Base-by-base conservation (phyloP, 2,888 invertebrate species). In the Lasioglossum villosulum region DNA sequence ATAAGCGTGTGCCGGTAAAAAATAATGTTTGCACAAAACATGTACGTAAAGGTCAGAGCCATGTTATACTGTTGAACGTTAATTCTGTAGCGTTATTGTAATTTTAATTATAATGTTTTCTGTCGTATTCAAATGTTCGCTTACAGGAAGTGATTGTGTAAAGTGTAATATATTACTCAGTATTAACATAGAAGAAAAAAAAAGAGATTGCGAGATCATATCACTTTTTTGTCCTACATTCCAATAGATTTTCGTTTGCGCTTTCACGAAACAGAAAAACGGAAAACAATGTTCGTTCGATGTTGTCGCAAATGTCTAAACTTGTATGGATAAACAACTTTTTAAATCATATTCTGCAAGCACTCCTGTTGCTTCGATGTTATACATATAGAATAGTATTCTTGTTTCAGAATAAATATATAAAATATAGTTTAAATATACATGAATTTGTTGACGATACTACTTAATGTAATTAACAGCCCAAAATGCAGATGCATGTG, bases 81-180 rank as follows among this genome's bases (percentile, higher is more conserved):
- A 78, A 88, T 80, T 80, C 75, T 78, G 78, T 83, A 75, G 56
- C 83, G 80, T 84, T 81, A 75, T 83, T 86, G 71, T 76, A 79
- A 80, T 84, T 84, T 80, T 73, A 81, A 84, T 66, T 75, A 81
- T 83, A 72, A 84, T 83, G 78, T 85, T 81, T 89, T 87, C 86
- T 89, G 90, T 84, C 82, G 87, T 72, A 71, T 83, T 68, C 85
- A 75, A 82, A 72, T 81, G 80, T 82, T 87, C 84, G 82, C 75
- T 83, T 82, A 75, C 75, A 39, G 56, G 80, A 90, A 90, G 86
- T 87, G 86, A 82, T 86, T 85, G 91, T 93, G 92, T 93, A 93
- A 94, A 94, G 93, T 94, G 93, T 94, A 94, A 94, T 94, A 93
- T 94, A 94, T 92, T 91, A 93, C 91, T 92, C 94, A 95, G 94